Conservation (phyloP, 2,797 vertebrate species). For the Clamator glandarius region DNA sequence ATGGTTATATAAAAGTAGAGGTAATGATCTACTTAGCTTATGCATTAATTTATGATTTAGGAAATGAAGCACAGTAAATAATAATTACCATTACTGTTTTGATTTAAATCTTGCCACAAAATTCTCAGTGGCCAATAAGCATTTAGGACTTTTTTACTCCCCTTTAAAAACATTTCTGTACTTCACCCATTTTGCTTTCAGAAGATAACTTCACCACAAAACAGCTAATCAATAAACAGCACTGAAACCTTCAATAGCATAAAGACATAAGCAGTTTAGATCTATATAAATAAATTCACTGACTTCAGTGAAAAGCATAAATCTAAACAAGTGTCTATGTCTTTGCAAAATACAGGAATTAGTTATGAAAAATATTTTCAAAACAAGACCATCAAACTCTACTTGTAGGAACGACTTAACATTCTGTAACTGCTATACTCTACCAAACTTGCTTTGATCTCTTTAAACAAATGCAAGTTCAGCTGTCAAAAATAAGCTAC, state of each 20-base stretch:
- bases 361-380: conserved; percentile 60
- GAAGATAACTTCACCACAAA: conserved; percentile 21
- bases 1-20: not conserved
- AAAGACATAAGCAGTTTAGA: conserved; percentile 33
- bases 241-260: not conserved
- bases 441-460: conserved; percentile 50
- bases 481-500: not conserved
- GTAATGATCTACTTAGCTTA: conserved; percentile 26
- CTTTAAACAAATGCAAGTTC: conserved; percentile 17
- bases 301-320: not conserved
- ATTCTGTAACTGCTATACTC: not conserved
- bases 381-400: conserved; percentile 42
- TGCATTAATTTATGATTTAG: not conserved
- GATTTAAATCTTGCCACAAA: not conserved
- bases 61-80: conserved; percentile 19
- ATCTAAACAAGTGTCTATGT: not conserved
- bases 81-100: not conserved
- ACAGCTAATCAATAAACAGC: not conserved
- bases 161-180: not conserved
- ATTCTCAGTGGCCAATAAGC: not conserved
- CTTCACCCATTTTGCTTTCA: not conserved
- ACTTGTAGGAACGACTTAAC: conserved; percentile 27
- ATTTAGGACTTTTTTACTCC: not conserved
- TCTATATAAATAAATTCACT: not conserved
- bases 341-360: not conserved